Base-by-base conservation (phyloP, 2,797 vertebrate genomes). In the Apogon hyalosoma region DNA sequence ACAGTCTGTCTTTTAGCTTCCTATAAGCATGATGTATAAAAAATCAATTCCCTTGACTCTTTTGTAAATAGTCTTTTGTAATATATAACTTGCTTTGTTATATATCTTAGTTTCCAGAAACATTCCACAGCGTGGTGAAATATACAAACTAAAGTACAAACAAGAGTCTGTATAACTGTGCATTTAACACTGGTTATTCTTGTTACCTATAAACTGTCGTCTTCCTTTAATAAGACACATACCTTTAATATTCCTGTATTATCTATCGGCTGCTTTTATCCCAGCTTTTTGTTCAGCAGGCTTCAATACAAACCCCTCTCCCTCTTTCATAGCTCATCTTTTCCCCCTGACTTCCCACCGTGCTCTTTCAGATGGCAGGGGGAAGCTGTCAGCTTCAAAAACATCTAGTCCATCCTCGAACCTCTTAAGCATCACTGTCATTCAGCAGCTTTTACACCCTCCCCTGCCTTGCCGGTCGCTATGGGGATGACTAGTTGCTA, bases 311-410 rank as follows among this genome's bases (percentile, higher is more conserved):
- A n/a, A 12, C 33, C 76, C 16, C 46, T 69, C 57, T 76, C 72
- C 59, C 12, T 77, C 50, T 84, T 83, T 86, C 67, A 80, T 61
- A 81, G 68, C 61, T 69, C 53, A 63, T 69, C 78, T 72, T 72
- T 82, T 83, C 3, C 50, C 46, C 42, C 67, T 14, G 52, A 79
- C 82, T 87, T 88, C 85, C 78, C 63, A 62, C 52, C 55, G 18
- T 42, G 83, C 48, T 87, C 72, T 79, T 82, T 87, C 77, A 85
- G 77, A 78, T 86, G 57, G 63, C 78, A 85, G 21, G 70, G 55
- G 74, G 78, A 84, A 87, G 84, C 88, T 88, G 85, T 89, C 87
- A 86, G 75, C 79, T 90, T 91, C 79, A 91, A 90, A 91, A 89
- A 81, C 76, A 65, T 18, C 21, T 50, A 70, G 69, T 75, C 73